Conservation (phyloP, 2,113 vertebrate species). For the Pseudorectes ferrugineus region DNA sequence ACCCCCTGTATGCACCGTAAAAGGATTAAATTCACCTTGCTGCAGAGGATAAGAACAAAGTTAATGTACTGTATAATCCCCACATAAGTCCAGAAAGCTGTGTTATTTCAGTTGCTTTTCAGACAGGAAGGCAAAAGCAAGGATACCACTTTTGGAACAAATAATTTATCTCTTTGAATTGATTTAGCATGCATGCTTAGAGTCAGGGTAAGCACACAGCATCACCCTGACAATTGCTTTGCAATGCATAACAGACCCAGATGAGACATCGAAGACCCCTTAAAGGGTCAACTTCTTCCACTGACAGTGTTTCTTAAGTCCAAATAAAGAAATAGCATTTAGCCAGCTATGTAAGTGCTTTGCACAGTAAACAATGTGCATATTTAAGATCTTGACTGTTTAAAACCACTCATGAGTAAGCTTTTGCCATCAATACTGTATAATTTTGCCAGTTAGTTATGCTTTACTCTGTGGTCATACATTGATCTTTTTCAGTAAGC, state of each 20-base stretch:
- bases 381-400: neutral
- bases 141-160: neutral
- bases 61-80: neutral
- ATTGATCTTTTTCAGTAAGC: neutral
- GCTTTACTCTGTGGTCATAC: neutral
- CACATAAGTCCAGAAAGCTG: neutral
- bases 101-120: conserved; percentile 1
- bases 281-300: neutral
- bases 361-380: neutral
- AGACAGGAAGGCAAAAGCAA: neutral
- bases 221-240: neutral
- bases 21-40: conserved; percentile 14
- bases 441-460: neutral
- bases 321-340: neutral
- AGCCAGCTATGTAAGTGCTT: neutral
- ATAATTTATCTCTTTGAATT: neutral
- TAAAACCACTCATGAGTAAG: neutral
- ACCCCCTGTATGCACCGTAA: neutral
- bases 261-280: neutral
- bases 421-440: neutral
- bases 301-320: neutral
- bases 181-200: neutral
- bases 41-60: conserved; percentile 4
- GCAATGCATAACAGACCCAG: neutral
- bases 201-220: neutral